Evolutionary conservation across 2,797 vertebrate species (phyloP).

Genomic region (Chrosomus eos): DNA sequence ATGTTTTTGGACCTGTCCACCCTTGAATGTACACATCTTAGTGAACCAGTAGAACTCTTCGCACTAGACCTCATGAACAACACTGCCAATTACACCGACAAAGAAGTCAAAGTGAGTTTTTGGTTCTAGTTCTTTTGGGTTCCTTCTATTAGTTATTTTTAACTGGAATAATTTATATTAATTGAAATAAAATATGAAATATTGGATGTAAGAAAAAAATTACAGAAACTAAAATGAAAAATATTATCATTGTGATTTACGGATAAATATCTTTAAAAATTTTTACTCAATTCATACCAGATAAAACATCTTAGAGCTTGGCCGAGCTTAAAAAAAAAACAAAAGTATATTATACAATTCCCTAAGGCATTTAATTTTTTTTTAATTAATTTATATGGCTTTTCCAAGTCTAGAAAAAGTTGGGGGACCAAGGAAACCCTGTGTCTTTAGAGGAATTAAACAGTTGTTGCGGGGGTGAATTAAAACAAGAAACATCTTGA

Average conservation of each 20-base stretch:
- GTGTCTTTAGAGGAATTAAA: not conserved
- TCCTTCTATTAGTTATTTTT: not conserved
- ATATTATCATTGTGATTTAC: too few species aligned
- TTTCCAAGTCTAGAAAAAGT: not conserved
- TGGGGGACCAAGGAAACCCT: not conserved
- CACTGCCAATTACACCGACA: slow-evolving; percentile 81
- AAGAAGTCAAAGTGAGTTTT: slow-evolving; percentile 87
- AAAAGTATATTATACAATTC: too few species aligned
- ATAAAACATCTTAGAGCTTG: not conserved
- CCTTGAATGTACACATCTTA: slow-evolving; percentile 85
- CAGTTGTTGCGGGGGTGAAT: not conserved
- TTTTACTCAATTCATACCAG: too few species aligned
- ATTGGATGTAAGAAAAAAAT: not conserved
- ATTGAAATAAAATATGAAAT: not conserved
- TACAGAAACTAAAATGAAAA: not conserved
- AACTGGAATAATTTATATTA: not conserved
- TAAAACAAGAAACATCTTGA: not conserved
- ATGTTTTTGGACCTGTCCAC: slow-evolving; percentile 94
- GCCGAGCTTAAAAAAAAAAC: too few species aligned
- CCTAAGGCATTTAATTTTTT: not conserved
- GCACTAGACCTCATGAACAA: slow-evolving; percentile 91
- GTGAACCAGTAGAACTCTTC: slow-evolving; percentile 88
- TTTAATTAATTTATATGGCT: too few species aligned
- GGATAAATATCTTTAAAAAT: too few species aligned
- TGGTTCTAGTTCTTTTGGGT: not conserved